These are phyloP conservation scores for Lemur catta DNA, from an alignment of 2,797 vertebrate species.

Conservation along the genomic window DNA sequence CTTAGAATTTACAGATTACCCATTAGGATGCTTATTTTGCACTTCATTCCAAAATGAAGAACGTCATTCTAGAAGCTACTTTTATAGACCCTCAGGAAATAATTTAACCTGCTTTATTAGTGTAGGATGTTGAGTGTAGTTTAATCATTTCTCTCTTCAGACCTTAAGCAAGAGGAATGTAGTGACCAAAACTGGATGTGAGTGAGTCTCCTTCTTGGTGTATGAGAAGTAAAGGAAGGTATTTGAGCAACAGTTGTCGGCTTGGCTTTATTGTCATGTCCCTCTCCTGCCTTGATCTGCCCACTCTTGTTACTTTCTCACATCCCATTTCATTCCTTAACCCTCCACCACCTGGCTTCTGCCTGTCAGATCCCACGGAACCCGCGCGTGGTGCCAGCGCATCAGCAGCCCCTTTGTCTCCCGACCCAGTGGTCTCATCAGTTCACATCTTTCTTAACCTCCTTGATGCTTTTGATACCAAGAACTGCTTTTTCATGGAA, in stretches of 20 bases:
- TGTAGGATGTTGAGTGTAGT: background rate
- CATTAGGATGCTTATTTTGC: background rate
- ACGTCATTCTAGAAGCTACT: constrained; percentile 3
- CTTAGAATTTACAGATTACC: background rate
- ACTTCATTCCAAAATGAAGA: constrained; percentile 32
- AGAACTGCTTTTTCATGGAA: background rate
- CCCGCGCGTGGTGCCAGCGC: background rate
- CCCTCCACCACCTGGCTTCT: background rate
- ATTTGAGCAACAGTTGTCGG: background rate
- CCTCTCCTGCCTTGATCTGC: background rate
- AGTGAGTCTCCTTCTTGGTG: background rate
- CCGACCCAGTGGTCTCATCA: background rate
- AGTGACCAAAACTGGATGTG: background rate
- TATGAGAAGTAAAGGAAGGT: background rate
- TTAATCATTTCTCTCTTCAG: background rate
- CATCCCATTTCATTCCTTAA: background rate
- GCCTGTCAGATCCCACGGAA: fast-evolving
- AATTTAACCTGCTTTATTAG: background rate
- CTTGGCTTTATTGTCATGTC: background rate
- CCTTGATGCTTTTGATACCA: background rate
- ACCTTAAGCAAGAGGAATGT: background rate
- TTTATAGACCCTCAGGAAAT: background rate
- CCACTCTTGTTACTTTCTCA: background rate
- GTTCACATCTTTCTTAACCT: background rate
- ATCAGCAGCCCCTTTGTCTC: background rate